Evolutionary conservation across 1,140 invertebrate genomes (phyloP), one percentile per base, ranked within the genome.

Genomic region (Phenacoccus solenopsis): DNA sequence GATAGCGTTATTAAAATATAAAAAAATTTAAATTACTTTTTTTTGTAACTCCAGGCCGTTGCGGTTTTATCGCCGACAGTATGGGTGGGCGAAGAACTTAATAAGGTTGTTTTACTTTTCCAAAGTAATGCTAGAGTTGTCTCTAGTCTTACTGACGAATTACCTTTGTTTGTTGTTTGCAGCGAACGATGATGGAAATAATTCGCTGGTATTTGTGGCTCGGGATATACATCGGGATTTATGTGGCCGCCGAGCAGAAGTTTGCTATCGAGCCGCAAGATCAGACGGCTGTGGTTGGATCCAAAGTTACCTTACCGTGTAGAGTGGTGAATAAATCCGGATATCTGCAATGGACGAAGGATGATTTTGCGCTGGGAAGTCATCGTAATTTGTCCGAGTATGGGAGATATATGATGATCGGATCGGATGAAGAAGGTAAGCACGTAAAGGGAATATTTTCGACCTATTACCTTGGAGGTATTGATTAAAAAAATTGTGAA

Each of bases 261-360:
- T 91, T 91, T 77, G 89, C 88, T 68, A 90, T 90, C 85, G 88
- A 91, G 76, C 90, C 90, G 1, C 88, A 90, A 77, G 90, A 93
- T 83, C 90, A 91, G 80, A 92, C 89, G 22, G 90, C 91, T 0
- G 88, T 91, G 21, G 86, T 91, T 24, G 89, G 90, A 3, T 90
- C 89, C 22, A 83, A 87, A 27, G 90, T 93, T 4, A 91, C 90
- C 12, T 78, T 93, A 35, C 91, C 92, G 1, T 94, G 92, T 78
- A 81, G 90, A 35, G 90, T 95, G 1, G 85, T 90, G 73, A 87
- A 89, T 75, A 91, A 94, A 77, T 84, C 82, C 25, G 94, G 94
- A 3, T 84, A 87, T 16, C 82, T 96, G 13, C 94, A 96, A 79
- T 96, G 93, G 94, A 96, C 93, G 22, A 92, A 94, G 76, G 93